These are phyloP conservation scores for Chrysotoxum bicinctum DNA, from an alignment of 2,888 invertebrate species.

Conservation along the genomic window DNA sequence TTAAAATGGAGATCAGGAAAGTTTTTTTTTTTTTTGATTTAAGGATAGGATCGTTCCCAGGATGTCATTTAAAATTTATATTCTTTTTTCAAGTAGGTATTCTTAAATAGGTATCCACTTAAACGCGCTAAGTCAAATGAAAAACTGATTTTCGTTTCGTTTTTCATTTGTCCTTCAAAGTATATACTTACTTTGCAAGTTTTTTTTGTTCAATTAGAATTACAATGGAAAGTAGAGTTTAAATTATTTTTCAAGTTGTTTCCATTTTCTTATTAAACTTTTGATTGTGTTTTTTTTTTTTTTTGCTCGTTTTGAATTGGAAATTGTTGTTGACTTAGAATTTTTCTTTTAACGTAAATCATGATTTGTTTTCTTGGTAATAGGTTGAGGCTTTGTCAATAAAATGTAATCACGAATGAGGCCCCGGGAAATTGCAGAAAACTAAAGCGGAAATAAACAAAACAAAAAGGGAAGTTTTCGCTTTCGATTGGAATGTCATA, in stretches of 20 bases:
- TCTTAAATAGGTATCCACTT: background rate
- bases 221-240: conserved; percentile 34
- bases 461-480: background rate
- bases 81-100: conserved; percentile 3
- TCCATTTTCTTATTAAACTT: conserved; percentile 42
- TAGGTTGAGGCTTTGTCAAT: conserved; percentile 2
- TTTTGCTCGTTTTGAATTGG: background rate
- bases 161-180: background rate
- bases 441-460: background rate
- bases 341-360: background rate
- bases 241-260: conserved; percentile 38
- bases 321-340: background rate
- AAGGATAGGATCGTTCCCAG: conserved; percentile 16
- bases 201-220: conserved; percentile 41
- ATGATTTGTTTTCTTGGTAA: background rate
- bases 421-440: background rate
- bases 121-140: conserved; percentile 18
- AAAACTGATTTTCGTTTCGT: conserved; percentile 6
- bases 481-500: background rate
- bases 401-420: background rate
- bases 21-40: conserved; percentile 14
- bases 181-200: background rate
- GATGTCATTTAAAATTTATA: conserved; percentile 39
- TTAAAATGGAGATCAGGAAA: background rate
- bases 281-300: conserved; percentile 14